Conservation (phyloP, 2,113 vertebrate species). For the Charina bottae region DNA sequence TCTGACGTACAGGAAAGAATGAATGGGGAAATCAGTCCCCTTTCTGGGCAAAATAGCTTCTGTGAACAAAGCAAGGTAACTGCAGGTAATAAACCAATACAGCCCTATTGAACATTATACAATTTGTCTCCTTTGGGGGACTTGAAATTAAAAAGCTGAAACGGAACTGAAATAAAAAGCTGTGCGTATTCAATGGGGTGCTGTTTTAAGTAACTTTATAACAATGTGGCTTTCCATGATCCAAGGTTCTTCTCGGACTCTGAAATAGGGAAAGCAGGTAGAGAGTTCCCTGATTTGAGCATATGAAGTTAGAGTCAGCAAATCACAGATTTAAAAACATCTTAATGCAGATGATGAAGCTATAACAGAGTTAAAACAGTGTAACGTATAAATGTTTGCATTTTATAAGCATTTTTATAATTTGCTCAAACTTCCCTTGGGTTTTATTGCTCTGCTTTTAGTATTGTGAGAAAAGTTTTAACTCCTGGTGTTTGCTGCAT, state of each 20-base stretch:
- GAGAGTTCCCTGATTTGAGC: neutral
- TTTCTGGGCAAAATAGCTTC: neutral
- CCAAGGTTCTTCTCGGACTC: neutral
- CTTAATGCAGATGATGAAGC: neutral
- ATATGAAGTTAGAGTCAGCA: neutral
- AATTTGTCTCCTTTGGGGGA: neutral
- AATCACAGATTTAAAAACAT: neutral
- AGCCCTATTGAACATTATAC: neutral
- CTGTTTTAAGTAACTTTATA: neutral
- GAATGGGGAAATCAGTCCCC: too few species aligned
- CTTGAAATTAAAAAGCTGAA: neutral
- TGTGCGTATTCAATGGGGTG: neutral
- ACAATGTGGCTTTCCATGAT: neutral
- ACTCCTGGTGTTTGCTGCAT: neutral
- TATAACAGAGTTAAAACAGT: neutral
- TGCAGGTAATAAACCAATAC: neutral
- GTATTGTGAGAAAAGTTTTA: neutral
- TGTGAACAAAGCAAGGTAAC: neutral
- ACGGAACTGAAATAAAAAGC: neutral
- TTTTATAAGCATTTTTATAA: neutral
- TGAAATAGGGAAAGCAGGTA: neutral
- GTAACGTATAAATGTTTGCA: neutral
- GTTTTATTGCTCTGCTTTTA: neutral
- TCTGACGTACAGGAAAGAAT: too few species aligned
- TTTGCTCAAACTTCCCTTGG: neutral